Evolutionary conservation across 2,888 invertebrate genomes (phyloP), one percentile per base, ranked within the genome.

Genomic region (Trissoscelio sp.): DNA sequence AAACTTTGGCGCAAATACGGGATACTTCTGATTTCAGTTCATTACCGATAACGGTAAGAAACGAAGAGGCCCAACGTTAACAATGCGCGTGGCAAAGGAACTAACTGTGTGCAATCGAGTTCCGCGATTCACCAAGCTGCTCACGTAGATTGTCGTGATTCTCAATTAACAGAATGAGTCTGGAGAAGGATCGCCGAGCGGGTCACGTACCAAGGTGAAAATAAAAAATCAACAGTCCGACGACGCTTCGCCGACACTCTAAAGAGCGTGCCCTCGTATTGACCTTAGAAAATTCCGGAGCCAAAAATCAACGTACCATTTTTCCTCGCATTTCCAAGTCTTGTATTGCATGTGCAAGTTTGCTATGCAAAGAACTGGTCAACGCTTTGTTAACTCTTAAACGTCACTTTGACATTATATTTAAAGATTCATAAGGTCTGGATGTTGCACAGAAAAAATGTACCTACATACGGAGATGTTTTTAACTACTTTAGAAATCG

Each of bases 81-180:
- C 72, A 79, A 72, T 79, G 73, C 60, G 60, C 9, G 64, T 58
- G 37, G 75, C 70, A 79, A 67, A 81, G 55, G 70, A 75, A 83
- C 62, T 66, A 73, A 55, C 42, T 69, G 53, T 18, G 78, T n/a
- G n/a, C 85, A 85, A 85, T 84, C 82, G 86, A 85, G 82, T 84
- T 82, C 80, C 74, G 67, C 82, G 79, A 84, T 85, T 87, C 82
- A 70, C 74, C 46, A 87, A 55, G 84, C 87, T 55, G 62, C 85
- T 86, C 88, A 88, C 88, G 88, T 88, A 86, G 84, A 79, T 86
- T 84, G 86, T 86, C 86, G 87, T 88, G 88, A 88, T 88, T 88
- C 86, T 86, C 87, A 88, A 88, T 88, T 88, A 88, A 87, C 86
- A 82, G 83, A 79, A 79, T 70, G 74, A 74, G 78, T 77, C 78